Conservation (phyloP, 2,797 vertebrate species). For the Buceros bicornis region DNA sequence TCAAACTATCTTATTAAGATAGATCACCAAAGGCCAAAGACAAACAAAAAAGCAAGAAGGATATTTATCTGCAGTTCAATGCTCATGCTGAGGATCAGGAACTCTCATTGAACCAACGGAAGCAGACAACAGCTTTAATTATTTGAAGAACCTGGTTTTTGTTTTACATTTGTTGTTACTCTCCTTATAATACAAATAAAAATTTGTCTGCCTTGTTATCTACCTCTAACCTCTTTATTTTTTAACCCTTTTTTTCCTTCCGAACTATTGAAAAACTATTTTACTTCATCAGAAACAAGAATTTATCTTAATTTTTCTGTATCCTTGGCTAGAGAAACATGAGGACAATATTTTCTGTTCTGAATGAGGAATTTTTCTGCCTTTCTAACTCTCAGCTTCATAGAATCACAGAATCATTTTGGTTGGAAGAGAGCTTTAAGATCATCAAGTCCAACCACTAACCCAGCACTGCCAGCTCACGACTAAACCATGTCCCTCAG, state of each 20-base stretch:
- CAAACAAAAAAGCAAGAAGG: background rate
- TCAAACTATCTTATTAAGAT: conserved; percentile 22
- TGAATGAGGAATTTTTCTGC: background rate
- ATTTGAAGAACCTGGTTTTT: background rate
- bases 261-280: background rate
- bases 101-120: background rate
- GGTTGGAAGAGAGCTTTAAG: no score
- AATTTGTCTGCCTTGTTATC: rapidly evolving
- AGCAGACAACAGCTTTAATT: background rate
- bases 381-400: background rate
- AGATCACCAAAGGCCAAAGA: background rate
- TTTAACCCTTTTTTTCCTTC: background rate
- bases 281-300: background rate
- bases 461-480: no score
- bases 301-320: background rate
- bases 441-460: no score
- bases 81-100: background rate
- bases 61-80: background rate
- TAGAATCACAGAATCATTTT: no score
- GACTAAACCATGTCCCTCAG: no score
- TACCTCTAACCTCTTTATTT: background rate
- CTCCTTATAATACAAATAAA: background rate
- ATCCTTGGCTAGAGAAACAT: background rate
- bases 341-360: background rate
- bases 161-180: background rate